A percentile compares a stretch with the other conserved stretches of the same genome.
Evolutionary conservation across 2,797 vertebrate species (phyloP).

Genomic region (Pantherophis vulpinus): DNA sequence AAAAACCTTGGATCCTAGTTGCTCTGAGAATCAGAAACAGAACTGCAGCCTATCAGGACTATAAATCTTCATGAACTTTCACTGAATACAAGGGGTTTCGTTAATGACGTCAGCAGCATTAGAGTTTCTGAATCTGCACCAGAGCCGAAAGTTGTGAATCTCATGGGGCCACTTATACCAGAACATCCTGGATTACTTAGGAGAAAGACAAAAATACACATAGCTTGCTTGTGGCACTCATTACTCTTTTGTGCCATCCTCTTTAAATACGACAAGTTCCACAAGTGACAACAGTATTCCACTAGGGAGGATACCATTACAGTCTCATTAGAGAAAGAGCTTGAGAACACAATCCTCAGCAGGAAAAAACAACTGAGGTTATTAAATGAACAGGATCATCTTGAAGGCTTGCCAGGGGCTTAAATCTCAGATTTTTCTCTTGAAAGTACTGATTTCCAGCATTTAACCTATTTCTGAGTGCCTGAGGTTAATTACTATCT

Average conservation of each 20-base stretch:
- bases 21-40: neutral
- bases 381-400: neutral
- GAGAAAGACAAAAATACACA: neutral
- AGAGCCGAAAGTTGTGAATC: slow-evolving; percentile 30
- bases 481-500: neutral
- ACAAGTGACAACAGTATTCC: slow-evolving; percentile 21
- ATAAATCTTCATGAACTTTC: neutral
- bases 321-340: slow-evolving; percentile 27
- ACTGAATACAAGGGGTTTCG: neutral
- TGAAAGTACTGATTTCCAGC: neutral
- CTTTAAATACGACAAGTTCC: slow-evolving; percentile 29
- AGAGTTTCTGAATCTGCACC: neutral
- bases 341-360: slow-evolving; percentile 4
- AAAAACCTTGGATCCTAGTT: neutral
- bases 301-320: slow-evolving; percentile 27
- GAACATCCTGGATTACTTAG: slow-evolving; percentile 4
- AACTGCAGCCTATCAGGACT: neutral
- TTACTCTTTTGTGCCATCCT: neutral
- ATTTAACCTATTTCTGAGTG: neutral
- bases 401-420: neutral
- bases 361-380: neutral
- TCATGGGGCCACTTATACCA: slow-evolving; percentile 15
- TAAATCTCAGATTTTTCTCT: neutral
- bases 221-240: neutral
- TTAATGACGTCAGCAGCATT: neutral